Percentiles rank a stretch among this genome's conserved stretches.
phyloP scores from a whole-genome alignment of 2,113 vertebrate species.

The Orcinus orca region DNA sequence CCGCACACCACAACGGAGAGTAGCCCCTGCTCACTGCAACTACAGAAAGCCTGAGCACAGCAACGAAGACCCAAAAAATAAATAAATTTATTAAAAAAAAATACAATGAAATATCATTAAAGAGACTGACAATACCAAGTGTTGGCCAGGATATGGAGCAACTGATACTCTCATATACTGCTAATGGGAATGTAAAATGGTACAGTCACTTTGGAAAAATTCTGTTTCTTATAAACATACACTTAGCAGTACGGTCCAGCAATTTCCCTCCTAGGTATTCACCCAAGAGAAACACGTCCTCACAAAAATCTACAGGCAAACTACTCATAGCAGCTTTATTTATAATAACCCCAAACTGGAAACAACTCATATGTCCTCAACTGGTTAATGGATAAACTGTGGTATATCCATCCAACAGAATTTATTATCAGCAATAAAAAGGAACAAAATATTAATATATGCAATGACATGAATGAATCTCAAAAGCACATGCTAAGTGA shows the following conservation, averaged over 20 bases:
- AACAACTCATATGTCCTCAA: neutral
- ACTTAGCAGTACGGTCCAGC: neutral
- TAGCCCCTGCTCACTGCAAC: no score
- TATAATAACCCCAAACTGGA: neutral
- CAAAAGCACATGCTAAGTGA: neutral
- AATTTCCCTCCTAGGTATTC: neutral
- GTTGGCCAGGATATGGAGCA: neutral
- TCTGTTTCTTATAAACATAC: neutral
- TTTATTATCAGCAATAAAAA: neutral
- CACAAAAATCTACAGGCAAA: neutral
- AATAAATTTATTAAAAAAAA: neutral
- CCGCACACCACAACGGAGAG: fast-evolving
- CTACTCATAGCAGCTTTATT: neutral
- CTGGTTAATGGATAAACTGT: neutral
- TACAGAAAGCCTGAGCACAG: no score
- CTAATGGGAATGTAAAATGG: neutral
- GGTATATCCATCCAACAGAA: neutral
- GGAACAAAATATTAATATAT: neutral
- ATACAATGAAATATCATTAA: neutral
- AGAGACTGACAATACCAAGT: neutral
- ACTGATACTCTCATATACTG: neutral
- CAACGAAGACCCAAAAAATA: no score
- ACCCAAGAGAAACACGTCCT: neutral
- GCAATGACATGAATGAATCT: neutral
- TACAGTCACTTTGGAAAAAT: neutral